These are phyloP conservation scores for Megamerina dolium DNA, from an alignment of 2,888 invertebrate species.

Conservation along the genomic window DNA sequence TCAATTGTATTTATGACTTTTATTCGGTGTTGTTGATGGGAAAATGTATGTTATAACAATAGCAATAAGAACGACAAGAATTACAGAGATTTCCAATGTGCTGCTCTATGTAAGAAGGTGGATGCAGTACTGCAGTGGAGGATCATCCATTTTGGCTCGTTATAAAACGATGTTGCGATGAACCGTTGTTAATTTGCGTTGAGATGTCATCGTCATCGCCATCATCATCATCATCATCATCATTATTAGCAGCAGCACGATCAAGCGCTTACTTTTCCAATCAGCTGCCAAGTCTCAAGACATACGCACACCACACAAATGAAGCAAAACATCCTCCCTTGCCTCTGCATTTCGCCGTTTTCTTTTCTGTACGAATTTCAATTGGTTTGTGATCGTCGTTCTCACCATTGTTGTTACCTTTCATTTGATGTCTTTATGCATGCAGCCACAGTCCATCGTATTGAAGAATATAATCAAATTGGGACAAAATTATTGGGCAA, in stretches of 20 bases:
- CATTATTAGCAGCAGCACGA: slow-evolving; percentile 1
- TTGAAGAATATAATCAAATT: slow-evolving; percentile 6
- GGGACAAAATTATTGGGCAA: slow-evolving; percentile 44
- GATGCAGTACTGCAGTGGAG: too few relatives aligned
- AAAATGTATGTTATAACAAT: too few relatives aligned
- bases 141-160: too few relatives aligned
- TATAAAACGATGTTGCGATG: too few relatives aligned
- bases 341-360: slow-evolving; percentile 26
- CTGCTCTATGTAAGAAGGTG: too few relatives aligned
- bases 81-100: too few relatives aligned
- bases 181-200: slow-evolving; percentile 18
- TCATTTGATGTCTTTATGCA: slow-evolving; percentile 18
- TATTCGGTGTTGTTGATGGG: too few relatives aligned
- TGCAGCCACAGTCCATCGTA: slow-evolving; percentile 16
- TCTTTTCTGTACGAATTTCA: slow-evolving; percentile 35
- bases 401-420: slow-evolving; percentile 28
- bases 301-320: background rate
- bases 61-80: too few relatives aligned
- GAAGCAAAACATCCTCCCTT: background rate
- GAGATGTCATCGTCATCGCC: slow-evolving; percentile 5
- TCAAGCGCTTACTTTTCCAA: background rate
- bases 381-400: slow-evolving; percentile 19
- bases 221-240: background rate
- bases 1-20: too few relatives aligned
- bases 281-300: background rate